These are phyloP conservation scores for Wasmannia auropunctata DNA, from an alignment of 1,140 invertebrate species.

Conservation along the genomic window DNA sequence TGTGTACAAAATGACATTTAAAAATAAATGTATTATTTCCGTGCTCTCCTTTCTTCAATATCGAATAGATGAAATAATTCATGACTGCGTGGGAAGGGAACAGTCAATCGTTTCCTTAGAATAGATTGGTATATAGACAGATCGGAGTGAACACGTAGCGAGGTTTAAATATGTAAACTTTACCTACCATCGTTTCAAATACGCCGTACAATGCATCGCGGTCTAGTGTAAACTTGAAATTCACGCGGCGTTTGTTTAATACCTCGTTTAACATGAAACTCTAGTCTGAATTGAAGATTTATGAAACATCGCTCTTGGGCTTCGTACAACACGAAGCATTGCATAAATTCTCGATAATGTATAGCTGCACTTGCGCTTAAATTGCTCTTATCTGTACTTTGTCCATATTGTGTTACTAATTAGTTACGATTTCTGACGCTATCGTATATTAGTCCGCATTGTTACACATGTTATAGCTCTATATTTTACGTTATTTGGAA, in stretches of 20 bases:
- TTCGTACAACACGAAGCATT: background rate
- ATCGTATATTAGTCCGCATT: background rate
- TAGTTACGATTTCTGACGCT: background rate
- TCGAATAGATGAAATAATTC: background rate
- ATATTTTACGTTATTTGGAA: background rate
- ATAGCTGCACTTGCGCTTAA: background rate
- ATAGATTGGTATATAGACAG: background rate
- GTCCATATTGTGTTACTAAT: constrained; percentile 13
- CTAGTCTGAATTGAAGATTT: constrained; percentile 41
- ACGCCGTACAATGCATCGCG: background rate
- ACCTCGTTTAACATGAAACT: constrained; percentile 46
- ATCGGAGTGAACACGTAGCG: background rate
- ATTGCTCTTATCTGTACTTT: background rate
- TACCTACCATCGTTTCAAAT: background rate
- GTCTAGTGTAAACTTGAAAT: constrained; percentile 36
- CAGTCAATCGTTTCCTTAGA: background rate
- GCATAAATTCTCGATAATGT: constrained; percentile 49
- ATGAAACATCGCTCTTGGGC: constrained; percentile 28
- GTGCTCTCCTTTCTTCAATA: background rate
- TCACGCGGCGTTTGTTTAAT: constrained; percentile 41
- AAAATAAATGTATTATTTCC: background rate
- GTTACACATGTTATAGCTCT: background rate
- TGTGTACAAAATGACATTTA: background rate
- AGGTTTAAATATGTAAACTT: constrained; percentile 41
- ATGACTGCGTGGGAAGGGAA: background rate